Conservation (phyloP, 2,113 vertebrate genomes). For the Varanus salvator region DNA sequence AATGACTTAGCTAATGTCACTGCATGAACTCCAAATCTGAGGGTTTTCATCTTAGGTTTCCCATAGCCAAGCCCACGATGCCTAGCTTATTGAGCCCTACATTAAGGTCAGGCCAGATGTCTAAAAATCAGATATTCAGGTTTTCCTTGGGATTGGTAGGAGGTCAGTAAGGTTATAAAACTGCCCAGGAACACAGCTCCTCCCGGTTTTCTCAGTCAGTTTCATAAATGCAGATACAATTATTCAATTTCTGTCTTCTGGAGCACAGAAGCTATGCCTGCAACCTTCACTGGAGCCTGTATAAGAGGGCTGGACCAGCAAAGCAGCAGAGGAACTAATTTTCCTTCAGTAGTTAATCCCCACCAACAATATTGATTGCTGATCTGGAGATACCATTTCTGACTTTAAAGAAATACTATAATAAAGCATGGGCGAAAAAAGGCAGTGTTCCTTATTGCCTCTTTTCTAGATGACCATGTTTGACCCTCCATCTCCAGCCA, state of each 20-base stretch:
- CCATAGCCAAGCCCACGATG: too few relatives aligned
- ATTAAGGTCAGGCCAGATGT: background rate
- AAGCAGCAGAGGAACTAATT: constrained; percentile 16
- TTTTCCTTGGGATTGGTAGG: background rate
- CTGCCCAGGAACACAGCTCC: background rate
- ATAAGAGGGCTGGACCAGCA: constrained; percentile 21
- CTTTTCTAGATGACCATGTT: constrained; percentile 86
- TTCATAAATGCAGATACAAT: background rate
- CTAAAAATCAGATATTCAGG: background rate
- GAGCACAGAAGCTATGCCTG: background rate
- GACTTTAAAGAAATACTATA: background rate
- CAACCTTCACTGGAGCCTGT: constrained; percentile 17
- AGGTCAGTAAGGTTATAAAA: background rate
- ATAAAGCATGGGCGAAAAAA: background rate
- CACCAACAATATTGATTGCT: constrained; percentile 24
- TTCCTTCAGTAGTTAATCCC: constrained; percentile 44
- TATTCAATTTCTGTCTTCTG: background rate
- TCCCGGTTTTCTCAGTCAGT: background rate
- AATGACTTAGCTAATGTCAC: background rate
- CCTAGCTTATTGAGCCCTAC: background rate
- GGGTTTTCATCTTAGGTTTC: background rate
- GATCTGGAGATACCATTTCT: background rate
- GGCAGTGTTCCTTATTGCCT: constrained; percentile 53
- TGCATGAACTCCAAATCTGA: background rate
- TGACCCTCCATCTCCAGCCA: constrained; percentile 90